Evolutionary conservation across 2,888 invertebrate species (phyloP), one percentile per base, ranked within the genome.

Genomic region (Reticulitermes lucifugus): DNA sequence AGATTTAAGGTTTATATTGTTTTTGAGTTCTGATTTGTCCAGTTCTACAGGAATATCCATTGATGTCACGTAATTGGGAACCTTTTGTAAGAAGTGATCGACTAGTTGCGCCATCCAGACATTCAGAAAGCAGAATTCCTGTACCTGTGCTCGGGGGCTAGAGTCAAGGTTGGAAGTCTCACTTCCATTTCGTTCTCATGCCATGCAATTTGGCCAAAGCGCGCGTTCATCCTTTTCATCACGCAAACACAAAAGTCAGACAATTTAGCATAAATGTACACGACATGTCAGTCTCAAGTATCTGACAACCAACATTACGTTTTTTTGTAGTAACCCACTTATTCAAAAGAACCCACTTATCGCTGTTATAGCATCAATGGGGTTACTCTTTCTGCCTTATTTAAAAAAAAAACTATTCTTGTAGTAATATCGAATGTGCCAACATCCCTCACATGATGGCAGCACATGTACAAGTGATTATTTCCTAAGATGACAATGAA

Each of bases 11-110:
- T 14, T 18, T 55, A 18, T 55, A 55, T 55, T 55, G 55, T 55
- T 55, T 18, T 18, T 5, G 21, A 35, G 41, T 73, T 35, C 73
- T 73, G 73, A 7, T 35, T 73, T 41, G 73, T 73, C 35, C 73
- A 73, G 73, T 73, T 73, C 41, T 35, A 41, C 41, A 73, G 18
- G 18, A 73, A 41, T 41, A 73, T 73, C 41, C 35, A 29, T 25
- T 73, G 41, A 3, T 41, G 41, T 73, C 73, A 73, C 5, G 2
- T 41, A 41, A 29, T 73, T 9, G 71, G 7, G n/a, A 35, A 35
- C 14, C 41, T 73, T 73, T 73, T 73, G 73, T 73, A 10, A 73
- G 7, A 73, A 73, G 41, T 73, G 41, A 73, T 43, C 35, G 73
- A 73, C 22, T 41, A 73, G 41, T 14, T 18, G 55, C 55, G 14